A percentile compares a stretch with the other conserved stretches of the same genome.
Conservation (phyloP, 2,888 invertebrate species). For the Cosmia trapezina region DNA sequence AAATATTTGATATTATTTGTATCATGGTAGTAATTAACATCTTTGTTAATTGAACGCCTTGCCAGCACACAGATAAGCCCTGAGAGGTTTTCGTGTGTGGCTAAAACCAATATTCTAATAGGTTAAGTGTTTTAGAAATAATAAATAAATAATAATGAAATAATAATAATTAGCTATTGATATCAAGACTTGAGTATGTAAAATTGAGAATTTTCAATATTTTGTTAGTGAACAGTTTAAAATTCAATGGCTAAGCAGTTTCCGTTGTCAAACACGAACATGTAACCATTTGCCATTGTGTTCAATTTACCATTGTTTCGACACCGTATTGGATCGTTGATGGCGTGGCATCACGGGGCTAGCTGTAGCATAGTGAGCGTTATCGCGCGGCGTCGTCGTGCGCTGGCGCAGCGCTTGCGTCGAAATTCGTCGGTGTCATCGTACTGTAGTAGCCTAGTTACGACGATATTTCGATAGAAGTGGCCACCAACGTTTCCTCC, state of each 20-base stretch:
- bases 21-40: no score
- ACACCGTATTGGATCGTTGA: slow-evolving; percentile 46
- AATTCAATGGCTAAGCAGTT: slow-evolving; percentile 25
- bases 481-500: slow-evolving; percentile 56
- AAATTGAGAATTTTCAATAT: neutral
- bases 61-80: no score
- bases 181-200: neutral
- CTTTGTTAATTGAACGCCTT: no score
- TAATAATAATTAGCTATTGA: neutral
- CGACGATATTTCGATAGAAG: slow-evolving; percentile 83
- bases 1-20: no score
- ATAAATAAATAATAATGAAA: no score
- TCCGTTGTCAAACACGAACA: slow-evolving; percentile 43
- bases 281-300: slow-evolving; percentile 52
- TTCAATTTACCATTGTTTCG: slow-evolving; percentile 57
- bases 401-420: slow-evolving; percentile 56
- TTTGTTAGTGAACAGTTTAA: neutral
- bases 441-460: slow-evolving; percentile 83
- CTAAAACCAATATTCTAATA: no score
- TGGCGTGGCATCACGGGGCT: slow-evolving; percentile 43
- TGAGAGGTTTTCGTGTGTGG: no score
- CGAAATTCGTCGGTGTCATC: slow-evolving; percentile 79
- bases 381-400: slow-evolving; percentile 44
- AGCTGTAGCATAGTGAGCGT: slow-evolving; percentile 38
- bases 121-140: no score